These are phyloP conservation scores for Brachionus asplanchnoidis DNA, from an alignment of 1,140 invertebrate genomes.

Conservation along the genomic window DNA sequence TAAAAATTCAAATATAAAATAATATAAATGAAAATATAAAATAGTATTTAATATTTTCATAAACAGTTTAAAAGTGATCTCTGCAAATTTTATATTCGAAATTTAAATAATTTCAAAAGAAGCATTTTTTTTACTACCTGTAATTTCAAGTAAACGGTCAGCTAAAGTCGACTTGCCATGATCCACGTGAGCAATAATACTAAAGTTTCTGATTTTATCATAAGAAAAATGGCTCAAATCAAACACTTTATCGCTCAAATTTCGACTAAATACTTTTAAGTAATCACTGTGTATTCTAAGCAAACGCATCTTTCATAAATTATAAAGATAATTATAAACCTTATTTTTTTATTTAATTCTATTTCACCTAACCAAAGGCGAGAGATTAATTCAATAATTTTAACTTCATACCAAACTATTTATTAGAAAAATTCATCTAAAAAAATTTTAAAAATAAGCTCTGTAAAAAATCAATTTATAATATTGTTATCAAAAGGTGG, in stretches of 20 bases:
- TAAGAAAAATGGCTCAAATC: slow-evolving; percentile 59
- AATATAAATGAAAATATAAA: too few species aligned
- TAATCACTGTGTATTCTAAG: background rate
- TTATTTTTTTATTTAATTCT: background rate
- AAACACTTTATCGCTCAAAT: slow-evolving; percentile 20
- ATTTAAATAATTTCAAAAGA: too few species aligned
- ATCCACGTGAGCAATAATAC: slow-evolving; percentile 94
- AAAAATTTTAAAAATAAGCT: background rate
- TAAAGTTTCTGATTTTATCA: slow-evolving; percentile 81
- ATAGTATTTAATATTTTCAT: too few species aligned
- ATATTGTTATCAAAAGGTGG: slow-evolving; percentile 73
- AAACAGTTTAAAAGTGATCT: too few species aligned
- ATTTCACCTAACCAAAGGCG: slow-evolving; percentile 16
- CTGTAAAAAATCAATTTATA: background rate
- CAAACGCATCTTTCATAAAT: background rate
- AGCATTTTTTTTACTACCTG: slow-evolving; percentile 57
- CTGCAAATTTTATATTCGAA: too few species aligned
- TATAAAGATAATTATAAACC: background rate
- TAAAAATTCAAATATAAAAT: too few species aligned
- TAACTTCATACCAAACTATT: background rate
- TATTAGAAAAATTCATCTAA: slow-evolving; percentile 11
- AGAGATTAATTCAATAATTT: background rate
- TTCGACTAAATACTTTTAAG: background rate
- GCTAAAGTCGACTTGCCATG: slow-evolving; percentile 92
- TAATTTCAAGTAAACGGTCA: slow-evolving; percentile 82